These are phyloP conservation scores for Lasioglossum lativentre DNA, from an alignment of 2,888 invertebrate species.

Conservation along the genomic window DNA sequence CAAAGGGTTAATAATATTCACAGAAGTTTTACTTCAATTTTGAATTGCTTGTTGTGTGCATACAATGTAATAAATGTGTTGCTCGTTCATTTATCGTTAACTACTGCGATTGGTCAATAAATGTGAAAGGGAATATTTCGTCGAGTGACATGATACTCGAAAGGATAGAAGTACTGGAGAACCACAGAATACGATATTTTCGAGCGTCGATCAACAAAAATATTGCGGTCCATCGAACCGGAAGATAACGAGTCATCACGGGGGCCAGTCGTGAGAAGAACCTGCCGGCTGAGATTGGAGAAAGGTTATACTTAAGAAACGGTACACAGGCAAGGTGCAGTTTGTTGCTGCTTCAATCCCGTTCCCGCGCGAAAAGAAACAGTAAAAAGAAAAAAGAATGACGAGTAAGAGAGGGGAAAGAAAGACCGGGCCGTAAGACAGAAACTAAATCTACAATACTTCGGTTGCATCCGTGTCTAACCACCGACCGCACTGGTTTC, in stretches of 20 bases:
- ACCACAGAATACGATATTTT: neutral
- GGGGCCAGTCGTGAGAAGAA: constrained; percentile 61
- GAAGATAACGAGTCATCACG: constrained; percentile 42
- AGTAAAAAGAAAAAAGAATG: constrained; percentile 16
- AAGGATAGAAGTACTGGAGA: neutral
- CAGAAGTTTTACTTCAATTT: no score
- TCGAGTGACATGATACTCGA: neutral
- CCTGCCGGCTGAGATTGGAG: constrained; percentile 49
- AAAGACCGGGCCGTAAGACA: constrained; percentile 37
- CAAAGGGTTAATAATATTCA: no score
- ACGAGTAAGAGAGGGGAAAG: neutral
- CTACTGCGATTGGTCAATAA: neutral
- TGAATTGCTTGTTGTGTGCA: no score
- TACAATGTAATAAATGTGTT: no score
- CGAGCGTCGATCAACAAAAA: constrained; percentile 35
- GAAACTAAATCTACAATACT: constrained; percentile 72
- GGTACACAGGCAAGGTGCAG: constrained; percentile 54
- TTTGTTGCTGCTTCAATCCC: constrained; percentile 28
- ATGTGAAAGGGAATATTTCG: neutral
- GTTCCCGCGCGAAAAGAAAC: constrained; percentile 44
- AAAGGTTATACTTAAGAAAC: constrained; percentile 64
- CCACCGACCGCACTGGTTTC: constrained; percentile 67
- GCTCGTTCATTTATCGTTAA: no score
- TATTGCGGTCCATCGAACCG: constrained; percentile 48
- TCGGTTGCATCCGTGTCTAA: constrained; percentile 50